Percentiles rank a stretch among this genome's conserved stretches.
These are phyloP conservation scores for Phalacrocorax carbo DNA, from an alignment of 2,113 vertebrate genomes.

Conservation along the genomic window DNA sequence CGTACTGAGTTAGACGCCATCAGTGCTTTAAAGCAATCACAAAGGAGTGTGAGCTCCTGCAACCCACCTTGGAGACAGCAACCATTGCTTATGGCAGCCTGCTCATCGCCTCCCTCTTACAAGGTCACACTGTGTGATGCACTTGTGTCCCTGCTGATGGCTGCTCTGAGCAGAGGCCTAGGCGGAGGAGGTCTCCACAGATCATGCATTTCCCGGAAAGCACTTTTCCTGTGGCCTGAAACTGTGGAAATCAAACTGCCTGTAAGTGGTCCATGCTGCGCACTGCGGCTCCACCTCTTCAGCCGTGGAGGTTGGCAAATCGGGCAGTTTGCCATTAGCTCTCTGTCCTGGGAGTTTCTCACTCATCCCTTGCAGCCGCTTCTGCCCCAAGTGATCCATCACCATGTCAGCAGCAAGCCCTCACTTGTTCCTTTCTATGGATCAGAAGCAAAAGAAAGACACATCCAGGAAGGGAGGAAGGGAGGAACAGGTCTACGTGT, in stretches of 20 bases:
- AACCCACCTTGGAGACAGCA: background rate
- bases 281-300: background rate
- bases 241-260: background rate
- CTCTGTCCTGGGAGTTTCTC: background rate
- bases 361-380: background rate
- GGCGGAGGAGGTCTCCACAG: background rate
- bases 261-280: background rate
- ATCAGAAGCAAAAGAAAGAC: background rate
- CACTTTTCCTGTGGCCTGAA: background rate
- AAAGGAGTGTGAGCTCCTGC: background rate
- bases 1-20: background rate
- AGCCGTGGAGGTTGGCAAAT: background rate
- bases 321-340: background rate
- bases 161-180: background rate
- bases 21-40: background rate
- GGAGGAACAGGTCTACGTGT: background rate
- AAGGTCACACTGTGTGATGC: fast-evolving
- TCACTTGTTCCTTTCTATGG: background rate
- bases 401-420: background rate
- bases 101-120: background rate
- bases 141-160: background rate
- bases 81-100: background rate
- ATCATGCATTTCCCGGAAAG: background rate
- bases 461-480: background rate
- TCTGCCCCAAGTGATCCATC: background rate